Conservation (phyloP, 1,140 invertebrate species). For the Trissolcus basalis region DNA sequence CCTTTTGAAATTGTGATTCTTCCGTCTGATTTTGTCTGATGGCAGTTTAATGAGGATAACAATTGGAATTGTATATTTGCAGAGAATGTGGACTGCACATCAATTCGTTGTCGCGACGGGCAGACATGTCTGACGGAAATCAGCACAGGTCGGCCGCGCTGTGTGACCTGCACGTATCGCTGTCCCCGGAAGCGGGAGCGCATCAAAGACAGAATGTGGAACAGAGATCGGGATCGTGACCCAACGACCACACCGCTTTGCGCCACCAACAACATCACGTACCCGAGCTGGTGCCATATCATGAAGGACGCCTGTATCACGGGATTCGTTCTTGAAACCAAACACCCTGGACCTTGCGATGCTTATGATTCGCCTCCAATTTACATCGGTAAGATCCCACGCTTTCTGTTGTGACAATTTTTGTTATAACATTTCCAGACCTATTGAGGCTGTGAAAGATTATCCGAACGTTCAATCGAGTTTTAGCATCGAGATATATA, state of each 20-base stretch:
- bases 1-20: too few relatives aligned
- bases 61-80: constrained; percentile 57
- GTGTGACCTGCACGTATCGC: constrained; percentile 83
- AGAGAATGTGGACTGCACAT: constrained; percentile 86
- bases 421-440: too few relatives aligned
- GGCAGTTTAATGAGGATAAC: not conserved
- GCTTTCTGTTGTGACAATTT: not conserved
- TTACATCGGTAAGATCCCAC: constrained; percentile 63
- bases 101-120: constrained; percentile 83
- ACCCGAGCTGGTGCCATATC: constrained; percentile 92
- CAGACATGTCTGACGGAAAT: constrained; percentile 87
- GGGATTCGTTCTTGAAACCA: constrained; percentile 86
- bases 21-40: not conserved
- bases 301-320: constrained; percentile 87
- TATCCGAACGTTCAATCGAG: too few relatives aligned
- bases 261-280: constrained; percentile 88
- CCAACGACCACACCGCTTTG: constrained; percentile 79
- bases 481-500: too few relatives aligned
- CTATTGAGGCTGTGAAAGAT: too few relatives aligned
- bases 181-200: constrained; percentile 75
- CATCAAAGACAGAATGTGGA: constrained; percentile 70
- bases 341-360: constrained; percentile 83
- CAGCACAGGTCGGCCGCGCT: constrained; percentile 82
- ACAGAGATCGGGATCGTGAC: constrained; percentile 75
- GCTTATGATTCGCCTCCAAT: constrained; percentile 63